Evolutionary conservation across 2,797 vertebrate species (phyloP), one percentile per base, ranked within the genome.

Genomic region (Tapera naevia): DNA sequence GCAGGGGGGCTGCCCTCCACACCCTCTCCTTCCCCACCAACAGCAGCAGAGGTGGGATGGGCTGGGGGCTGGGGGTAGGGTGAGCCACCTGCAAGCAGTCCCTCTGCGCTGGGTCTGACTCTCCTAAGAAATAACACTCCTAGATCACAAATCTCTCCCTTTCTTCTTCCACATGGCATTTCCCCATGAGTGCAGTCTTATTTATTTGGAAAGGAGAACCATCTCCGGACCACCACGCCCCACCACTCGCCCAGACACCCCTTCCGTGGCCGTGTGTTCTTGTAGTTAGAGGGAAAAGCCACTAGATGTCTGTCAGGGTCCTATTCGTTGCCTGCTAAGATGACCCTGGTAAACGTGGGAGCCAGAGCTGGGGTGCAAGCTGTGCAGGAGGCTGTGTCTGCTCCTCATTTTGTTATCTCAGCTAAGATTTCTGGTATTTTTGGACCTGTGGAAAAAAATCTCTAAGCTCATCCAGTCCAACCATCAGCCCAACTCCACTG

Each of bases 291-390:
- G 56, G 11, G 1, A n/a, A 60, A 54, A 53, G 73, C 93, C 88
- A 73, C 95, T 75, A 95, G 91, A 80, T 93, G 94, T 93, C 95
- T 94, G 76, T 35, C 90, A n/a, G 89, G 91, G 82, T 5, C 80
- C 93, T 91, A 50, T 28, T 8, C 79, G 21, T 7, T 37, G 28
- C n/a, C 89, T 69, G 87, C 75, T 30, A 13, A 48, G 24, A 35
- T 8, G 43, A 66, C 62, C 64, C 61, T 5, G 80, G 23, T 32
- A 3, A 39, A 3, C 12, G 5, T 16, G 50, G 41, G 73, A 30
- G 10, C 46, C 81, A 43, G 51, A 30, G 62, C 43, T 54, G 24
- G 86, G 67, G 25, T 4, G 7, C 16, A 1, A 54, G 67, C 33
- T 48, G 30, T 7, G 82, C 70, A 37, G 32, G 32, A 73, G 15